Conservation (phyloP, 2,113 vertebrate species). For the Reinhardtius hippoglossoides region DNA sequence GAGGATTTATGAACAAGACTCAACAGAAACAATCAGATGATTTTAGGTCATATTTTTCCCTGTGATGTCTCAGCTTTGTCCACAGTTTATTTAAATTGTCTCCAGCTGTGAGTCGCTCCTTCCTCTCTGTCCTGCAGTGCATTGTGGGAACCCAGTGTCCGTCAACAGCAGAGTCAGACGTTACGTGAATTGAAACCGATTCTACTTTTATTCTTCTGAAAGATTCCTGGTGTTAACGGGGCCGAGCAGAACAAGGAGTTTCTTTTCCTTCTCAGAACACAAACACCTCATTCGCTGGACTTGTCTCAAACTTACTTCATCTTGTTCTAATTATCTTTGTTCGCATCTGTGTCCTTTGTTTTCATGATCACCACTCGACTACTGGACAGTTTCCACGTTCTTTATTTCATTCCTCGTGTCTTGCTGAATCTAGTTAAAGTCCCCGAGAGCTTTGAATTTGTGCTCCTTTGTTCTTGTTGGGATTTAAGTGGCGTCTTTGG, state of each 20-base stretch:
- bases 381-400: neutral
- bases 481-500: no score
- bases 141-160: neutral
- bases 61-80: neutral
- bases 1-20: neutral
- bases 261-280: neutral
- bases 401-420: neutral
- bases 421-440: neutral
- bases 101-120: neutral
- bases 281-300: neutral
- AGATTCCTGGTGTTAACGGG: no score
- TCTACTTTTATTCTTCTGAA: no score
- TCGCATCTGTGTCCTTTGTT: neutral
- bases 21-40: neutral
- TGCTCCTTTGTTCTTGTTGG: neutral
- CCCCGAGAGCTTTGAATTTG: neutral
- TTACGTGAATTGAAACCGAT: no score
- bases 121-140: neutral
- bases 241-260: neutral
- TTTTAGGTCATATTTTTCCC: neutral
- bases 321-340: conserved; percentile 45
- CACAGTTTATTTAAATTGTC: neutral
- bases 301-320: conserved; percentile 1
- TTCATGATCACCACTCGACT: neutral
- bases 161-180: neutral